A percentile compares a stretch with the other conserved stretches of the same genome.
Conservation (phyloP, 2,113 vertebrate species). For the Phoxinus phoxinus region DNA sequence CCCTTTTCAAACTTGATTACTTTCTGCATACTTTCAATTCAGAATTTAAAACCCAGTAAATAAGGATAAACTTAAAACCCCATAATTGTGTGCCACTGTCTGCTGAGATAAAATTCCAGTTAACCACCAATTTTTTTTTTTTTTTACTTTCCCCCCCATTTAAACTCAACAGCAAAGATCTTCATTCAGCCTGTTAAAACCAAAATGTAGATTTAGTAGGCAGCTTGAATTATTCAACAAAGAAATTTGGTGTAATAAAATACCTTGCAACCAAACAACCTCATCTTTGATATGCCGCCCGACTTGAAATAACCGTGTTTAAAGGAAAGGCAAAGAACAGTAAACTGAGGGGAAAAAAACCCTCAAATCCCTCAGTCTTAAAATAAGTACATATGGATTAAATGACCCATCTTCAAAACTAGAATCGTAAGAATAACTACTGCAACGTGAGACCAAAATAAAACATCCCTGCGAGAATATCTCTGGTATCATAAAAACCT, state of each 20-base stretch:
- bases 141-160: neutral
- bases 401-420: neutral
- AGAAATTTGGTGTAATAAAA: neutral
- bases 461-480: neutral
- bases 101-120: neutral
- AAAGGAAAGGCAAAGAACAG: neutral
- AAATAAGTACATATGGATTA: neutral
- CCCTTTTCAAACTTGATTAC: neutral
- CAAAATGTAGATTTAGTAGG: neutral
- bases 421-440: neutral
- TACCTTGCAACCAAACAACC: neutral
- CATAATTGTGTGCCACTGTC: constrained; percentile 17
- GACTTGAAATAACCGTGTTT: neutral
- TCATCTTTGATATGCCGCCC: neutral
- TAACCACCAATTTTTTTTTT: neutral
- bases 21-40: neutral
- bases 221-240: neutral
- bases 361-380: neutral
- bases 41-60: neutral
- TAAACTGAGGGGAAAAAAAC: neutral
- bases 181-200: neutral
- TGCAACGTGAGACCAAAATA: neutral
- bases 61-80: neutral
- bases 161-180: neutral
- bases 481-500: too few species aligned